These are phyloP conservation scores for Temnothorax ravouxi DNA, from an alignment of 2,888 invertebrate species.

Conservation along the genomic window DNA sequence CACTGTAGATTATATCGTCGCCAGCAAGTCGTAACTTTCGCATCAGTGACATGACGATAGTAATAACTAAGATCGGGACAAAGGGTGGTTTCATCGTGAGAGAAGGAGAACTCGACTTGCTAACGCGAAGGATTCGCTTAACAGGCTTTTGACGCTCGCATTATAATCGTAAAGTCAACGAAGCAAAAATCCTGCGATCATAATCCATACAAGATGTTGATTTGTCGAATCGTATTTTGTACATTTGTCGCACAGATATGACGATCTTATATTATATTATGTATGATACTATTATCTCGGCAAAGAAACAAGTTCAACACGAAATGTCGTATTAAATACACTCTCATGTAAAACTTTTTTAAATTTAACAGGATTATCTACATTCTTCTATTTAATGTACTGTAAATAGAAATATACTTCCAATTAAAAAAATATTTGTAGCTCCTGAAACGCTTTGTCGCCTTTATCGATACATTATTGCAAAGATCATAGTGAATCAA, in stretches of 20 bases:
- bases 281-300: too few relatives aligned
- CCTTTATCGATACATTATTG: neutral
- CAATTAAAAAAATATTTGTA: neutral
- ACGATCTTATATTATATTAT: too few relatives aligned
- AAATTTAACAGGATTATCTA: neutral
- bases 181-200: constrained; percentile 10
- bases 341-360: neutral
- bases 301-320: too few relatives aligned
- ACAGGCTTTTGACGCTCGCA: constrained; percentile 38
- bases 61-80: constrained; percentile 51
- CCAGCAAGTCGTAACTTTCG: constrained; percentile 65
- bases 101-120: constrained; percentile 33
- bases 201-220: constrained; percentile 15
- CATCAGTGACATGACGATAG: constrained; percentile 60
- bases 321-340: too few relatives aligned
- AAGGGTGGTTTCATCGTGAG: constrained; percentile 41
- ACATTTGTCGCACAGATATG: constrained; percentile 2
- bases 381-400: neutral
- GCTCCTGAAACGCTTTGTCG: neutral
- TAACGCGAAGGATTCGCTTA: constrained; percentile 52
- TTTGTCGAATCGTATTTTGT: constrained; percentile 18
- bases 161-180: constrained; percentile 54
- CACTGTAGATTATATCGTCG: constrained; percentile 50
- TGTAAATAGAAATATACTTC: neutral
- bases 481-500: neutral